These are phyloP conservation scores for Polyploca ridens DNA, from an alignment of 2,888 invertebrate species.

Conservation along the genomic window DNA sequence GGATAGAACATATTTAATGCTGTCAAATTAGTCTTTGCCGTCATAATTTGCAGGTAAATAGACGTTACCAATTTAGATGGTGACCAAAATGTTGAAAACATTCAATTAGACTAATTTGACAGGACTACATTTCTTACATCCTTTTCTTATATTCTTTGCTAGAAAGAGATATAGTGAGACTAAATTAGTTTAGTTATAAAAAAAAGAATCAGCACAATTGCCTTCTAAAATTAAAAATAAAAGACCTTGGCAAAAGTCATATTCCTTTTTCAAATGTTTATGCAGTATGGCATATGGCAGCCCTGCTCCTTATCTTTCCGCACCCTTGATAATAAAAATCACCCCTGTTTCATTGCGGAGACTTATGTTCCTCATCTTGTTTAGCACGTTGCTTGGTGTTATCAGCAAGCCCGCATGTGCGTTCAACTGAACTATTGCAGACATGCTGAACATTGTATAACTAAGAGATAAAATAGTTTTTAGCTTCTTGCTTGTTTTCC, in stretches of 20 bases:
- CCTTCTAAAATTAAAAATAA: neutral
- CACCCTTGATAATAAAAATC: conserved; percentile 64
- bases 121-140: no score
- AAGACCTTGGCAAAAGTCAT: neutral
- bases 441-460: neutral
- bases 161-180: no score
- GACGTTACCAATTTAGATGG: no score
- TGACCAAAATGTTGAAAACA: no score
- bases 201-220: no score
- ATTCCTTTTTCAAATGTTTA: neutral
- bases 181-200: no score
- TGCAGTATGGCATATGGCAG: conserved; percentile 27
- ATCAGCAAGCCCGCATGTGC: conserved; percentile 38
- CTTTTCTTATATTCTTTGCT: no score
- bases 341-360: conserved; percentile 42
- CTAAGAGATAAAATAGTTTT: neutral
- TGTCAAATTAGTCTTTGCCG: no score
- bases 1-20: no score
- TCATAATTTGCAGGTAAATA: no score
- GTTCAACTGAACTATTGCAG: conserved; percentile 10
- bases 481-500: neutral
- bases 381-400: conserved; percentile 33
- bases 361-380: conserved; percentile 25
- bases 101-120: no score
- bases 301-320: conserved; percentile 58